Percentiles rank a stretch among this genome's conserved stretches.
These are phyloP conservation scores for Phainopepla nitens DNA, from an alignment of 2,113 vertebrate genomes.

Conservation along the genomic window DNA sequence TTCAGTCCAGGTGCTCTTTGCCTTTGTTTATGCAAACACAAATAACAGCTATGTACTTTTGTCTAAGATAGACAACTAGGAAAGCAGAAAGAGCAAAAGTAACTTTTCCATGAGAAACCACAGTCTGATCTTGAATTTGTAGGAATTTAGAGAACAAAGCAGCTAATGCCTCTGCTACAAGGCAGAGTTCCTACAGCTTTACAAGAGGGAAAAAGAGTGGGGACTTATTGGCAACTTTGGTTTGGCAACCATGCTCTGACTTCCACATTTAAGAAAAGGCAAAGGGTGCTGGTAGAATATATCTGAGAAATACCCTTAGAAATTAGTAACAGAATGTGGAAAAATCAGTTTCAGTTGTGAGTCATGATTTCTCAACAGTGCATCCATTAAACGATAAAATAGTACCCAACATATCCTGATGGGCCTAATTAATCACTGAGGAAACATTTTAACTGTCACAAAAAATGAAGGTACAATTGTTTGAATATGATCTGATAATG, in stretches of 20 bases:
- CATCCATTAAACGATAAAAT: background rate
- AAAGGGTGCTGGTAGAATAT: background rate
- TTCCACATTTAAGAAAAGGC: background rate
- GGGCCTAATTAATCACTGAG: background rate
- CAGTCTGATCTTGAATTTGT: background rate
- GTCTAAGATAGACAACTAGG: background rate
- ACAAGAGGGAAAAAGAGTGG: background rate
- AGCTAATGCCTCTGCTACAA: background rate
- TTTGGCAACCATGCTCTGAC: background rate
- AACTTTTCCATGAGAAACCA: background rate
- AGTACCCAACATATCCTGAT: background rate
- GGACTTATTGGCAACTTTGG: background rate
- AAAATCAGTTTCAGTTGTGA: background rate
- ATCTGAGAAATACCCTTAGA: background rate
- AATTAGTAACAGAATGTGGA: background rate
- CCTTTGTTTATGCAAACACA: background rate
- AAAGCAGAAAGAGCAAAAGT: background rate
- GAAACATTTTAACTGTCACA: background rate
- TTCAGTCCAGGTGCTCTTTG: background rate
- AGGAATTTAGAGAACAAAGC: background rate
- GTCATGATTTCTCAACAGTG: background rate
- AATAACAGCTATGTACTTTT: background rate
- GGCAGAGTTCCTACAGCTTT: background rate
- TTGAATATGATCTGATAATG: background rate
- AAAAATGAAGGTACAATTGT: background rate